These are phyloP conservation scores for Melopsittacus undulatus DNA, from an alignment of 2,797 vertebrate genomes.

Conservation along the genomic window DNA sequence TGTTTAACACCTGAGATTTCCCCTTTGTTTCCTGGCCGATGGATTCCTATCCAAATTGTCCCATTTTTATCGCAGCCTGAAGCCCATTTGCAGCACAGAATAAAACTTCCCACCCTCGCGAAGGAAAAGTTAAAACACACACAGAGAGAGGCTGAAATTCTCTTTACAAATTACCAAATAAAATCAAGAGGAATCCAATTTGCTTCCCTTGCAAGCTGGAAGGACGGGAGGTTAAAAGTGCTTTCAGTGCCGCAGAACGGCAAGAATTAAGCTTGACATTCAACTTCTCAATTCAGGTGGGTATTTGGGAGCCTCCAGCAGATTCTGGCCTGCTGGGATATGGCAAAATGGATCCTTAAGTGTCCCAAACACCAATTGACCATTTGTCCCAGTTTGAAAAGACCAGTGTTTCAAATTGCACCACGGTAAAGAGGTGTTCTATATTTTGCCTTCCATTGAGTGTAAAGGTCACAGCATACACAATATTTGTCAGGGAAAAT, in stretches of 20 bases:
- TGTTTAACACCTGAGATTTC: not conserved
- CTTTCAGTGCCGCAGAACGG: not conserved
- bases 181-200: not conserved
- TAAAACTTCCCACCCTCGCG: not conserved
- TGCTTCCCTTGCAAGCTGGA: not conserved
- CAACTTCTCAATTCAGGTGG: not conserved
- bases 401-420: not conserved
- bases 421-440: not conserved
- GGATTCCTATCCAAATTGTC: not conserved
- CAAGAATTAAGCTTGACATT: conserved; percentile 33
- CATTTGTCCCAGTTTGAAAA: not conserved
- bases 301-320: not conserved
- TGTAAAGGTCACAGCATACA: not conserved
- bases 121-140: not conserved
- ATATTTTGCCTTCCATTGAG: not conserved
- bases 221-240: not conserved
- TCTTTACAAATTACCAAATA: not conserved
- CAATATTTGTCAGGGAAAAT: not conserved
- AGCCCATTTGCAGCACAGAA: not conserved
- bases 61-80: not conserved
- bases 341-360: not conserved
- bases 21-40: not conserved
- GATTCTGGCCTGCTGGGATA: not conserved
- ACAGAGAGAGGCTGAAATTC: not conserved
- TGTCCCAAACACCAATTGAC: not conserved